Percentiles rank a stretch among this genome's conserved stretches.
These are phyloP conservation scores for Alligator sinensis DNA, from an alignment of 2,113 vertebrate species.

Conservation along the genomic window DNA sequence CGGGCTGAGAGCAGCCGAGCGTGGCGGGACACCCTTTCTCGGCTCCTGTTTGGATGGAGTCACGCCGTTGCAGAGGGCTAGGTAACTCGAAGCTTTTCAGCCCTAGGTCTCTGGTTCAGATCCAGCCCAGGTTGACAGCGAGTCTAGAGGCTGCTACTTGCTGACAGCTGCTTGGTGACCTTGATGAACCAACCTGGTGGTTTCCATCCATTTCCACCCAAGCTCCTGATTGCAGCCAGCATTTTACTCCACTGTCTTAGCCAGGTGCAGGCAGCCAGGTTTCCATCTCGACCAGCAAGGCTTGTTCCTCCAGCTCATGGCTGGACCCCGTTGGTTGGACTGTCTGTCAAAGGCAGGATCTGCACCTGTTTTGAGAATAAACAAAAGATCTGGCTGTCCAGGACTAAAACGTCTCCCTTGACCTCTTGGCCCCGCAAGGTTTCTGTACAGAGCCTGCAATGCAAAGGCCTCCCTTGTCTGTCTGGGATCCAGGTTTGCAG, in stretches of 20 bases:
- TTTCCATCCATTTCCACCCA: background rate
- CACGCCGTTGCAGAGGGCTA: background rate
- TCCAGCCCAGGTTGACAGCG: background rate
- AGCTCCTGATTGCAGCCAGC: background rate
- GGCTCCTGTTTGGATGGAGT: background rate
- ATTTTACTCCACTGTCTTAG: accelerated
- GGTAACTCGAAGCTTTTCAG: background rate
- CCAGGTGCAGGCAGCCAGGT: accelerated
- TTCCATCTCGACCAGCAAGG: background rate
- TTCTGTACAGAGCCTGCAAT: background rate
- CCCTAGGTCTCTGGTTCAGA: background rate
- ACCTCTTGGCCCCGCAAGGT: background rate
- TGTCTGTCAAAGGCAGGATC: background rate
- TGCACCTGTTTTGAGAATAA: background rate
- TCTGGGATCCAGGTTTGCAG: accelerated
- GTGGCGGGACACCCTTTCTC: background rate
- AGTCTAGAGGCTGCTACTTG: background rate
- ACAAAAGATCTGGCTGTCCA: background rate
- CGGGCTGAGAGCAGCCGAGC: too few relatives aligned
- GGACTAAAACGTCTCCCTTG: background rate
- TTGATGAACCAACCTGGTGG: background rate
- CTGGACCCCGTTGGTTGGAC: background rate
- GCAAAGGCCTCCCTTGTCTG: background rate
- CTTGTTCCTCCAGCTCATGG: background rate
- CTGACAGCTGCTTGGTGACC: accelerated